Evolutionary conservation across 1,140 invertebrate species (phyloP), one percentile per base, ranked within the genome.

Genomic region (Drosophila biarmipes): DNA sequence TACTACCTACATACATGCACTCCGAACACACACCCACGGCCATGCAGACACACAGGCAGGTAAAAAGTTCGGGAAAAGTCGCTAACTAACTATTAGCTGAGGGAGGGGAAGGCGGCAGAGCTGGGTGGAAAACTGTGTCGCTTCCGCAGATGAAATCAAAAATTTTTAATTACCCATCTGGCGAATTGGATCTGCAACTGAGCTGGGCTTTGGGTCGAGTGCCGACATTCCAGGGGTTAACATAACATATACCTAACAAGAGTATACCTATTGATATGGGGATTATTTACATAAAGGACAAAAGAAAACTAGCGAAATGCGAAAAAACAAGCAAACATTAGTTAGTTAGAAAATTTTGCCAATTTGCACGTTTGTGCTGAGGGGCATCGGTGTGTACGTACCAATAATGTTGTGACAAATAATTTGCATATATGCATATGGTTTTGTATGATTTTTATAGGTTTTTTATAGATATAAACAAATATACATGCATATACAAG

Each of bases 391-490:
- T 21, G 62, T 66, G 53, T 73, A 72, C 55, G 69, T 72, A 72
- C 55, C 53, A 72, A 81, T 77, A 80, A 64, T 84, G 84, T 89
- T 89, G 84, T 87, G 84, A 87, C 84, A 87, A 87, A 89, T 87
- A 87, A 87, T 78, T 87, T 87, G 68, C 71, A 87, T 79, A 73
- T 52, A 63, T 56, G 56, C 58, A 54, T 75, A 56, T 76, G 62
- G 63, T 69, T 76, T 75, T 75, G 53, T 74, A 75, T 75, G 58
- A 78, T 61, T 77, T 69, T 68, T 73, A 63, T 74, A 64, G 55
- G 66, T 74, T 73, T 76, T 73, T 68, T 59, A 76, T 73, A 62
- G 49, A 58, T 68, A 73, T 61, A 57, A 64, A 55, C 51, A 63
- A 72, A 55, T 56, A 78, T 55, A 72, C 67, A 71, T 67, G 67